Conservation (phyloP, 2,113 vertebrate species). For the Apus apus region DNA sequence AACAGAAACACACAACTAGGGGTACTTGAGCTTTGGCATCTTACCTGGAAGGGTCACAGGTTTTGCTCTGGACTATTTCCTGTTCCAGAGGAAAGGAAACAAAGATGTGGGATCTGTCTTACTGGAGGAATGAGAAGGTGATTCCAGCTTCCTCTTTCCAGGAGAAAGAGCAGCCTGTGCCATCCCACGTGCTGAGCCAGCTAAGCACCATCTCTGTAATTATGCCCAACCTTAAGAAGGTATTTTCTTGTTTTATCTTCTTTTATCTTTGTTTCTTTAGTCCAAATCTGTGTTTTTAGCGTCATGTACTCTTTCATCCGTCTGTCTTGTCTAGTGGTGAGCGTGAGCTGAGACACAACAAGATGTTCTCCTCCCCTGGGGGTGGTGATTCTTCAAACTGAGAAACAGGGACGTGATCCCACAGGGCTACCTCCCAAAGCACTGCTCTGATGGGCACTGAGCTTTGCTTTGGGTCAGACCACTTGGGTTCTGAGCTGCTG, state of each 20-base stretch:
- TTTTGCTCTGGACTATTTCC: background rate
- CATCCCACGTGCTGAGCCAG: background rate
- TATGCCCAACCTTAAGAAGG: background rate
- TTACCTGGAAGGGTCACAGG: background rate
- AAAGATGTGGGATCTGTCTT: background rate
- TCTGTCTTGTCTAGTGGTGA: background rate
- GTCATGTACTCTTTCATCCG: background rate
- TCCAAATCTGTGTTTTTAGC: background rate
- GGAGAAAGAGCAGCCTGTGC: background rate
- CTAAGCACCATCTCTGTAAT: background rate
- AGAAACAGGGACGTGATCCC: background rate
- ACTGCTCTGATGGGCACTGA: background rate
- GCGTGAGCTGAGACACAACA: background rate
- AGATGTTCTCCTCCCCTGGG: background rate
- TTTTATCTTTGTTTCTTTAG: background rate
- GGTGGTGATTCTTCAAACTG: background rate
- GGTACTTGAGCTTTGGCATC: background rate
- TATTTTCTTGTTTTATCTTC: background rate
- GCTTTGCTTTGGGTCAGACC: background rate
- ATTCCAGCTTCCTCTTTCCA: background rate
- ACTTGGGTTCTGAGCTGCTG: background rate
- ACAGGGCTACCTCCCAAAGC: background rate
- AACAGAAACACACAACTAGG: background rate
- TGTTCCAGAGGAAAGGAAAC: background rate
- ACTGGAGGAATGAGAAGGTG: background rate